Conservation (phyloP, 2,888 invertebrate species). For the Escarpia spicata region DNA sequence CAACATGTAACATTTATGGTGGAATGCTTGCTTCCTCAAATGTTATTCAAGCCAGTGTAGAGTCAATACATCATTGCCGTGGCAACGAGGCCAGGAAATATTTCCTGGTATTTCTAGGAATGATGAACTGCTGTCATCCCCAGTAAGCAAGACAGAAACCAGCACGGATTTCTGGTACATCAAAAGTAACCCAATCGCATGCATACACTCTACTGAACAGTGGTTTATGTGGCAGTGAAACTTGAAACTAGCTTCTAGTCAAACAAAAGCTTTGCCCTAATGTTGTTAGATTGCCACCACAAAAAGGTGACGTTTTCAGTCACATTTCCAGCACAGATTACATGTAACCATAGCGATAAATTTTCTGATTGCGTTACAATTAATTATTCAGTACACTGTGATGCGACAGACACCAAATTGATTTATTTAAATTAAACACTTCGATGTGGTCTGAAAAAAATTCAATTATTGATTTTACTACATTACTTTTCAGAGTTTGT, state of each 20-base stretch:
- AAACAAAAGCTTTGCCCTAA: neutral
- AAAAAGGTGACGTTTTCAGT: neutral
- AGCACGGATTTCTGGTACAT: neutral
- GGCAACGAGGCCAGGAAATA: neutral
- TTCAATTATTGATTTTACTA: neutral
- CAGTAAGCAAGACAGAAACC: neutral
- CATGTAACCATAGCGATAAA: neutral
- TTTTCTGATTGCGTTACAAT: conserved; percentile 16
- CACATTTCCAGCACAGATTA: neutral
- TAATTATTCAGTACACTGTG: neutral
- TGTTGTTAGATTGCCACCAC: neutral
- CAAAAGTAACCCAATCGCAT: neutral
- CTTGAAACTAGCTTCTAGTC: neutral
- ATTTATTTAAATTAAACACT: neutral
- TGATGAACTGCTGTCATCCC: neutral
- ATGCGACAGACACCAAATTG: neutral
- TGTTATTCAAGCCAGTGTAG: conserved; percentile 3
- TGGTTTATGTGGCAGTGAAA: neutral
- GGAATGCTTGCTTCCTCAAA: neutral
- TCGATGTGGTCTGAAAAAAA: neutral
- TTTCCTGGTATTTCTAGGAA: conserved; percentile 10
- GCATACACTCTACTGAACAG: neutral
- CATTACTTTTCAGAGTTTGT: neutral
- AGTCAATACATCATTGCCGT: neutral
- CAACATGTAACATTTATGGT: neutral